A percentile compares a stretch with the other conserved stretches of the same genome.
phyloP scores from a whole-genome alignment of 2,888 invertebrate genomes.

The Hydrotaea diabolus region DNA sequence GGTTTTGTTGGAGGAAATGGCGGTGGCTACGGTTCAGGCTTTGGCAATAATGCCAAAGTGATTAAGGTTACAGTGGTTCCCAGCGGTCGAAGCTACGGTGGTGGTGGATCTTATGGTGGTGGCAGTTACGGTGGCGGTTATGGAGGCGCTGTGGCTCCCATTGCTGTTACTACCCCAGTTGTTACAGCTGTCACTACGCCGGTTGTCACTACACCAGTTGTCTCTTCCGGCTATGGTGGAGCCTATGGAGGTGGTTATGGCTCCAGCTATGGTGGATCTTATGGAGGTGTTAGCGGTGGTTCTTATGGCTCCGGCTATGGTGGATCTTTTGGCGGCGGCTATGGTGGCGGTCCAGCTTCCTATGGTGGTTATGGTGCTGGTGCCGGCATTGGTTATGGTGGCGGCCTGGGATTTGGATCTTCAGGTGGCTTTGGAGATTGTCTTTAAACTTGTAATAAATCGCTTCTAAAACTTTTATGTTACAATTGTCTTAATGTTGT shows the following conservation, averaged over 20 bases:
- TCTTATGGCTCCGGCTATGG: background rate
- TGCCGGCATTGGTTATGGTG: background rate
- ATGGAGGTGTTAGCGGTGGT: too few species aligned
- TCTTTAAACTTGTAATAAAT: too few species aligned
- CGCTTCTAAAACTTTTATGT: too few species aligned
- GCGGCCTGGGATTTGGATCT: too few species aligned
- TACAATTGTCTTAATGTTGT: too few species aligned
- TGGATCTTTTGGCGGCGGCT: background rate
- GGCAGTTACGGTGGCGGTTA: background rate
- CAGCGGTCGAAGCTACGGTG: constrained; percentile 39
- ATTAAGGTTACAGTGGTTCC: constrained; percentile 75
- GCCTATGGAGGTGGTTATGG: too few species aligned
- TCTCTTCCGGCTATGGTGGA: background rate
- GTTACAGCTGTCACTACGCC: constrained; percentile 9
- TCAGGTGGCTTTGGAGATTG: too few species aligned
- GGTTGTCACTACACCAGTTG: background rate
- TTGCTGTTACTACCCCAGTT: constrained; percentile 2
- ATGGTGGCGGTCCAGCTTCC: constrained; percentile 12
- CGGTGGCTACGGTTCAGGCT: constrained; percentile 59
- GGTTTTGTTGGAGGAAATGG: constrained; percentile 32
- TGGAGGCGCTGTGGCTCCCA: constrained; percentile 10
- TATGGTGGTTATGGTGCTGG: constrained; percentile 25
- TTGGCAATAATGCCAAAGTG: constrained; percentile 72
- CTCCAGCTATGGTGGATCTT: background rate
- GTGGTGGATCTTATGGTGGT: background rate